A percentile compares a stretch with the other conserved stretches of the same genome.
These are phyloP conservation scores for Eretmocerus hayati DNA, from an alignment of 2,888 invertebrate genomes.

Conservation along the genomic window DNA sequence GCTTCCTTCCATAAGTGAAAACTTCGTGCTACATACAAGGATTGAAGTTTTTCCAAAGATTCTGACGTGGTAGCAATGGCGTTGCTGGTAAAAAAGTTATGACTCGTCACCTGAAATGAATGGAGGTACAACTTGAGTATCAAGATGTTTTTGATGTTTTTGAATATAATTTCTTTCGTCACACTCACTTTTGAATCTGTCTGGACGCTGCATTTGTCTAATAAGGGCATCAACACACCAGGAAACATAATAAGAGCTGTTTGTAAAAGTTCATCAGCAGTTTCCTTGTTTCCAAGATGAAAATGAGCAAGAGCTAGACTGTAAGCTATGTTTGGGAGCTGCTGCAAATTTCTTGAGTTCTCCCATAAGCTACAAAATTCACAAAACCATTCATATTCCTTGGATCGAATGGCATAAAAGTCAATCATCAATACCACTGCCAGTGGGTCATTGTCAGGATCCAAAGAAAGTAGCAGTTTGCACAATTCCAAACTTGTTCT, in stretches of 20 bases:
- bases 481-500: slow-evolving; percentile 82
- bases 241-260: slow-evolving; percentile 78
- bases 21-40: slow-evolving; percentile 66
- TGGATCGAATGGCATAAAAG: slow-evolving; percentile 71
- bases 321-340: slow-evolving; percentile 83
- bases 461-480: slow-evolving; percentile 71
- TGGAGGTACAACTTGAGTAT: slow-evolving; percentile 5
- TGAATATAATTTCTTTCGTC: background rate
- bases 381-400: slow-evolving; percentile 66
- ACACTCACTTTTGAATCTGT: slow-evolving; percentile 57
- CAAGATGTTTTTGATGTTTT: slow-evolving; percentile 13
- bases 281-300: slow-evolving; percentile 49
- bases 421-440: slow-evolving; percentile 73
- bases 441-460: slow-evolving; percentile 69
- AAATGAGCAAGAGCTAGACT: slow-evolving; percentile 71
- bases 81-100: slow-evolving; percentile 50
- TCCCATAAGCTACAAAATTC: slow-evolving; percentile 57
- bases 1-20: slow-evolving; percentile 74
- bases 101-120: slow-evolving; percentile 30
- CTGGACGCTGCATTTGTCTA: slow-evolving; percentile 71
- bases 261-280: slow-evolving; percentile 62
- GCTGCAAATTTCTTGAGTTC: slow-evolving; percentile 60
- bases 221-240: slow-evolving; percentile 61
- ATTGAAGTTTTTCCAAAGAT: slow-evolving; percentile 63
- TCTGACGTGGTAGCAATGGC: slow-evolving; percentile 43